A percentile compares a stretch with the other conserved stretches of the same genome.
These are phyloP conservation scores for Serinus canaria DNA, from an alignment of 2,113 vertebrate genomes.

Conservation along the genomic window DNA sequence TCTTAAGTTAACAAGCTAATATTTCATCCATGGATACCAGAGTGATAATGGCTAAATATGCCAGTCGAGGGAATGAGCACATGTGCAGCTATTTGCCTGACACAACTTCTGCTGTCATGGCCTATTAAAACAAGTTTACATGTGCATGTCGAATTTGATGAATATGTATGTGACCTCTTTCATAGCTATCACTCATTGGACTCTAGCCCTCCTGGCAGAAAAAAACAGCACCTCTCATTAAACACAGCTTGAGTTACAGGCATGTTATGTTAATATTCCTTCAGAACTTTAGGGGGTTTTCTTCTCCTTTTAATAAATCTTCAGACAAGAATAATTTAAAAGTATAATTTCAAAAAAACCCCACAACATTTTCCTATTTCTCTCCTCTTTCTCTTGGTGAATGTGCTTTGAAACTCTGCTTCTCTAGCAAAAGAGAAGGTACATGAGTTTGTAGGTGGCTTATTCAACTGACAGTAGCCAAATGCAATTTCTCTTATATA, in stretches of 20 bases:
- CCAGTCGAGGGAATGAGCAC: slow-evolving; percentile 74
- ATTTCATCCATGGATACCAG: slow-evolving; percentile 81
- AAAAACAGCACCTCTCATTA: slow-evolving; percentile 90
- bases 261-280: slow-evolving; percentile 84
- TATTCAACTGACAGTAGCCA: not conserved
- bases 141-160: slow-evolving; percentile 96
- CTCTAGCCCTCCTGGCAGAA: slow-evolving; percentile 81
- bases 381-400: slow-evolving; percentile 29
- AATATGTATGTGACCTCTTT: slow-evolving; percentile 99
- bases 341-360: slow-evolving; percentile 70
- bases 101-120: slow-evolving; percentile 91
- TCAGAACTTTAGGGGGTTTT: slow-evolving; percentile 85
- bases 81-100: slow-evolving; percentile 80
- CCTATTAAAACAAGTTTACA: slow-evolving; percentile 97
- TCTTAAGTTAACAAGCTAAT: slow-evolving; percentile 81
- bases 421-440: not conserved
- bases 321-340: slow-evolving; percentile 78
- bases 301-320: slow-evolving; percentile 78
- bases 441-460: not conserved
- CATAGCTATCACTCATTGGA: slow-evolving; percentile 86
- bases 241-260: slow-evolving; percentile 90
- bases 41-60: slow-evolving; percentile 77
- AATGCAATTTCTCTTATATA: not conserved
- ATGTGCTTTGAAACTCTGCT: not conserved
- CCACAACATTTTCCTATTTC: not conserved